A percentile compares a stretch with the other conserved stretches of the same genome.
These are phyloP conservation scores for Camponotus vicinus DNA, from an alignment of 1,140 invertebrate species.

Conservation along the genomic window DNA sequence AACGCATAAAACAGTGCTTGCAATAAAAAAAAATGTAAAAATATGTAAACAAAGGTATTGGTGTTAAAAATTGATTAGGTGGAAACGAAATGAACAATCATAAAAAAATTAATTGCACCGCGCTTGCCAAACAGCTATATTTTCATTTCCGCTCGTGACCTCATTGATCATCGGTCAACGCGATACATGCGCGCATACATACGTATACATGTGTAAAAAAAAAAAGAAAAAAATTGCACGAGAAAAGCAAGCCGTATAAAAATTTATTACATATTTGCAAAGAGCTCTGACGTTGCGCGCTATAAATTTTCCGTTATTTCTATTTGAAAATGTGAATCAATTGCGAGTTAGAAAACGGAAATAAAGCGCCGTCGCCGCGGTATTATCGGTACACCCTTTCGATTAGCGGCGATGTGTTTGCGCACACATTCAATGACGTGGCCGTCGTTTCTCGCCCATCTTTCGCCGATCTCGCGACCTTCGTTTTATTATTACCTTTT, in stretches of 20 bases:
- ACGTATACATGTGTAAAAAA: neutral
- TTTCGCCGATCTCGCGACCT: neutral
- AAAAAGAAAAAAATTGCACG: neutral
- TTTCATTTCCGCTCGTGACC: slow-evolving; percentile 7
- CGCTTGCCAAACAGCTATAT: neutral
- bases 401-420: slow-evolving; percentile 54
- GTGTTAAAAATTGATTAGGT: slow-evolving; percentile 1
- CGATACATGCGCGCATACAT: neutral
- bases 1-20: neutral
- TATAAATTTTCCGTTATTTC: neutral
- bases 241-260: neutral
- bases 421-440: slow-evolving; percentile 36
- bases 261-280: neutral
- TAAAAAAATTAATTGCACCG: slow-evolving; percentile 1
- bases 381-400: slow-evolving; percentile 25
- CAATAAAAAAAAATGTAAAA: neutral
- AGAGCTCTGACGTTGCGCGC: neutral
- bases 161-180: slow-evolving; percentile 14
- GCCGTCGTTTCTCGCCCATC: neutral
- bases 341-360: slow-evolving; percentile 6
- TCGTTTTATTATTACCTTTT: neutral
- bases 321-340: slow-evolving; percentile 23
- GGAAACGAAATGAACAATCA: neutral
- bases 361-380: neutral
- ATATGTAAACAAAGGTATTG: slow-evolving; percentile 5